These are phyloP conservation scores for Candidula unifasciata DNA, from an alignment of 2,888 invertebrate species.

Conservation along the genomic window DNA sequence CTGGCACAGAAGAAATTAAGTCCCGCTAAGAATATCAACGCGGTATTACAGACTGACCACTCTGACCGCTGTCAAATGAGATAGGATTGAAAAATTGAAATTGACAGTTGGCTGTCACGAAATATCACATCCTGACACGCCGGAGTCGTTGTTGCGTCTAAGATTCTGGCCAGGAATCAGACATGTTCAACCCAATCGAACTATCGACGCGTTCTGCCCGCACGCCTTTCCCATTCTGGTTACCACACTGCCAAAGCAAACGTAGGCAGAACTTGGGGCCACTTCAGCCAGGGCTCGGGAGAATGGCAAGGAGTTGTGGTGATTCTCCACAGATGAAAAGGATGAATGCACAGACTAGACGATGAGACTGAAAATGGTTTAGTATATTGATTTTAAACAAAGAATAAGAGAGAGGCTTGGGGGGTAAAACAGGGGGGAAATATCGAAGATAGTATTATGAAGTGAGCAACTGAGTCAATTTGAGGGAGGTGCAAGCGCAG, in stretches of 20 bases:
- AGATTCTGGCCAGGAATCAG: background rate
- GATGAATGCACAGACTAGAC: background rate
- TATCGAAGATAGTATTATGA: no score
- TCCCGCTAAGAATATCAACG: background rate
- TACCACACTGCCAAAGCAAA: background rate
- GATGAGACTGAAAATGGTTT: no score
- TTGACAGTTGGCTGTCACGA: background rate
- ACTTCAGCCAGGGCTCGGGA: background rate
- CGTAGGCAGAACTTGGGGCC: background rate
- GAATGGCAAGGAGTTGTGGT: background rate
- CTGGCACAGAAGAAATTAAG: background rate
- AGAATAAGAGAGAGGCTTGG: background rate
- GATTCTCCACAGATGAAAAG: background rate
- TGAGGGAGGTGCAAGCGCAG: background rate
- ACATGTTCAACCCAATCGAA: conserved; percentile 24
- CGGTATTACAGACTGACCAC: background rate
- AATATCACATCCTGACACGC: conserved; percentile 2
- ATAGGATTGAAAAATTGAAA: no score
- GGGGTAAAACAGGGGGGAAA: background rate
- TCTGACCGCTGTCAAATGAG: conserved; percentile 7
- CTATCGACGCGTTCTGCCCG: background rate
- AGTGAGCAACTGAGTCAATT: background rate
- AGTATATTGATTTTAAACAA: no score
- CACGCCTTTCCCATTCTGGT: background rate
- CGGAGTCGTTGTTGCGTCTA: background rate